A percentile compares a stretch with the other conserved stretches of the same genome.
Conservation (phyloP, 2,888 invertebrate species). For the Trissonchulus latispiculum region DNA sequence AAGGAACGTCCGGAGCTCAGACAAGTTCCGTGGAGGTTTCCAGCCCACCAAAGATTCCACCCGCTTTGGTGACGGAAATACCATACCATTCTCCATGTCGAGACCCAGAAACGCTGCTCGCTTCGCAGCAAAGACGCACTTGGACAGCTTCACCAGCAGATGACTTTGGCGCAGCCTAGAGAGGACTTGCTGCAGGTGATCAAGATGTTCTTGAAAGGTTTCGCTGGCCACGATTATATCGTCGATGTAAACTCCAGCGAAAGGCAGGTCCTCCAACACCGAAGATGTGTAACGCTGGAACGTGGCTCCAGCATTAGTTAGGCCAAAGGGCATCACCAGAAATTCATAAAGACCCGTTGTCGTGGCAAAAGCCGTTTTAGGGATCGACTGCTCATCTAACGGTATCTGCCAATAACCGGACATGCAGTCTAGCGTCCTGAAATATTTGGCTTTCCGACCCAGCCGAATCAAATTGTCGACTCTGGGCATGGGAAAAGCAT, state of each 20-base stretch:
- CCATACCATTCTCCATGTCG: background rate
- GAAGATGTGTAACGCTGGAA: background rate
- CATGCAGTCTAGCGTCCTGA: background rate
- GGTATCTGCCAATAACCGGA: background rate
- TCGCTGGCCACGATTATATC: slow-evolving; percentile 13
- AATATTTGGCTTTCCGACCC: background rate
- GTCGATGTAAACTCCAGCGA: slow-evolving; percentile 2
- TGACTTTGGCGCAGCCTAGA: background rate
- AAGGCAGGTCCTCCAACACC: background rate
- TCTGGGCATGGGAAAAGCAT: background rate
- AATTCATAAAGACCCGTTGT: background rate
- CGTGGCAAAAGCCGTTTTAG: background rate
- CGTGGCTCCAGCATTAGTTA: background rate
- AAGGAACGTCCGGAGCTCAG: background rate
- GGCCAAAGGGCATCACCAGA: background rate
- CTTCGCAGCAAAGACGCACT: background rate
- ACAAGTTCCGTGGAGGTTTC: background rate
- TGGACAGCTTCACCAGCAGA: background rate
- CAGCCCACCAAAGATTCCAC: background rate
- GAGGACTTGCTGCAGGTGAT: slow-evolving; percentile 10
- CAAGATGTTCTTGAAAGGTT: background rate
- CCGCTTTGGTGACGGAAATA: background rate
- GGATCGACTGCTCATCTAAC: background rate
- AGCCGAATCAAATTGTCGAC: background rate
- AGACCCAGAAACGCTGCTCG: background rate